Evolutionary conservation across 2,888 invertebrate species (phyloP).

Genomic region (Caenorhabditis parvicauda): DNA sequence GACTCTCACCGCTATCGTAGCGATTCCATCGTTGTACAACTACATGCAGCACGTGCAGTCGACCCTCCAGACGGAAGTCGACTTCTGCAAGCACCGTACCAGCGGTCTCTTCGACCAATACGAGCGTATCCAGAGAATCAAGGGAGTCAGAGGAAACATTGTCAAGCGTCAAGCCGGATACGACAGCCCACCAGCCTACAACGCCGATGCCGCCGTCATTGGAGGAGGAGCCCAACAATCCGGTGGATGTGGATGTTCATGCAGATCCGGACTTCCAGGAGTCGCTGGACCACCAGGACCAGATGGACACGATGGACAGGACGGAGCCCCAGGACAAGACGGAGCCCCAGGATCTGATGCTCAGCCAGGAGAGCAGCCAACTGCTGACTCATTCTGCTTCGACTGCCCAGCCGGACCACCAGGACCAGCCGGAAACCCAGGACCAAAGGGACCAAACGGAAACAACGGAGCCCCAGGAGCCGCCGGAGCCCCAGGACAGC

Average conservation of each 20-base stretch:
- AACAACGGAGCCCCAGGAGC: constrained; percentile 42
- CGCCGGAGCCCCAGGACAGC: constrained; percentile 40
- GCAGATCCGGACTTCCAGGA: constrained; percentile 46
- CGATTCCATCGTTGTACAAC: constrained; percentile 61
- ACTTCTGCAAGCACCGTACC: constrained; percentile 54
- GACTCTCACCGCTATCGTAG: constrained; percentile 55
- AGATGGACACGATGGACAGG: constrained; percentile 43
- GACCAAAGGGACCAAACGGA: constrained; percentile 43
- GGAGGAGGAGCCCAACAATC: constrained; percentile 18
- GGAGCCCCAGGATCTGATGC: constrained; percentile 41
- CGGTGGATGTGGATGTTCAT: constrained; percentile 45
- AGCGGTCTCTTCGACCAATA: constrained; percentile 50
- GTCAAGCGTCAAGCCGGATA: constrained; percentile 50
- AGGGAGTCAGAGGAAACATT: constrained; percentile 50
- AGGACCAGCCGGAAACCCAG: constrained; percentile 38
- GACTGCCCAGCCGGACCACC: constrained; percentile 53
- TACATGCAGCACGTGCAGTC: constrained; percentile 61
- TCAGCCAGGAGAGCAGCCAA: constrained; percentile 36
- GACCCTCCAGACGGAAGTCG: constrained; percentile 56
- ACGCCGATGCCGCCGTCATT: constrained; percentile 31
- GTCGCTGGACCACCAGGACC: constrained; percentile 48
- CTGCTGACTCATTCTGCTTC: constrained; percentile 49
- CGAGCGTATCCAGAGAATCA: constrained; percentile 44
- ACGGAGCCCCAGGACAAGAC: constrained; percentile 34
- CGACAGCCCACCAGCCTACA: constrained; percentile 21